These are phyloP conservation scores for Meloidogyne hapla DNA, from an alignment of 1,140 invertebrate species.

Conservation along the genomic window DNA sequence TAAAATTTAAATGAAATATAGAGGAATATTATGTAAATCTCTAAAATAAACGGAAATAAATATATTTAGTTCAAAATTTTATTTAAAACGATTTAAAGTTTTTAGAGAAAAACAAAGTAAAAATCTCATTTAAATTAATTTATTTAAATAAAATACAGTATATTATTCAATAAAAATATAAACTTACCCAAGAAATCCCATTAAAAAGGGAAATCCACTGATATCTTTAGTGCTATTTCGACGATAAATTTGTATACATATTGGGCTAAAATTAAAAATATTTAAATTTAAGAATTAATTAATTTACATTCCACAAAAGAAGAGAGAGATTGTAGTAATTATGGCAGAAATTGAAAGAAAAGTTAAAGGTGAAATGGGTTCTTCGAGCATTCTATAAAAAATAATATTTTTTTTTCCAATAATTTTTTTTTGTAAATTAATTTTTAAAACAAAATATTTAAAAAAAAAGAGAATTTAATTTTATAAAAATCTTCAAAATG, in stretches of 20 bases:
- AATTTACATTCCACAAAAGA: slow-evolving; percentile 62
- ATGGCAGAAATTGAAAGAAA: slow-evolving; percentile 60
- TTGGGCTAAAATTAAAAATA: slow-evolving; percentile 49
- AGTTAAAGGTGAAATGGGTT: slow-evolving; percentile 45
- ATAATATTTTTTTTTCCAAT: not conserved
- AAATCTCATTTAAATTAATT: no score
- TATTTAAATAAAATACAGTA: not conserved
- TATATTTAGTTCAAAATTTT: no score
- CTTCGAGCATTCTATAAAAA: slow-evolving; percentile 41
- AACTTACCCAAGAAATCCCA: slow-evolving; percentile 59
- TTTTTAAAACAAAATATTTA: not conserved
- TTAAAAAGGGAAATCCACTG: slow-evolving; percentile 57
- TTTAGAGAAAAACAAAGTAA: no score
- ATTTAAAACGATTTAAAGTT: no score
- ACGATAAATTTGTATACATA: slow-evolving; percentile 58
- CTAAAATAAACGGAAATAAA: no score
- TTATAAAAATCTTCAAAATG: no score
- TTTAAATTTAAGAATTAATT: slow-evolving; percentile 17
- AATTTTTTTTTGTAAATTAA: not conserved
- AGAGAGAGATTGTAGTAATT: slow-evolving; percentile 59
- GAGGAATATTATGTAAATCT: no score
- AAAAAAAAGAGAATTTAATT: no score
- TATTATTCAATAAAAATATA: no score
- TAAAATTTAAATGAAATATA: not conserved
- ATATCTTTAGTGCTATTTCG: slow-evolving; percentile 56